These are phyloP conservation scores for Bombus vancouverensis DNA, from an alignment of 1,140 invertebrate genomes.

Conservation along the genomic window DNA sequence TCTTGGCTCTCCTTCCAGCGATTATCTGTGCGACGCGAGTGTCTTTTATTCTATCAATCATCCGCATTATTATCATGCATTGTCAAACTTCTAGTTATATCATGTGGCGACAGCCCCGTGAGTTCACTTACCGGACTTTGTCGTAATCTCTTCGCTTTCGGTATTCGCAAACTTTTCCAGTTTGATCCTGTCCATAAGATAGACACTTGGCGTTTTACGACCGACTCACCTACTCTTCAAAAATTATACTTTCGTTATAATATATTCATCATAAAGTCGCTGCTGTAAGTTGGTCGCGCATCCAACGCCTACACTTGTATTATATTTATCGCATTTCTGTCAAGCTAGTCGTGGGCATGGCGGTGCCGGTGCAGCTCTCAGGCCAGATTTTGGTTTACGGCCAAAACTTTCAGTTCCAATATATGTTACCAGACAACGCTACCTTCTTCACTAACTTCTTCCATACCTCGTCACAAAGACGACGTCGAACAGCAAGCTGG, in stretches of 20 bases:
- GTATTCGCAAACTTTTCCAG: background rate
- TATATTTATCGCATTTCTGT: constrained; percentile 22
- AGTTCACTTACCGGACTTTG: background rate
- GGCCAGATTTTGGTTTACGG: constrained; percentile 76
- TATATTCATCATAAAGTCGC: too few species aligned
- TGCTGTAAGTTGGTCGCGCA: background rate
- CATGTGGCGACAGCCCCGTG: background rate
- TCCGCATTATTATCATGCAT: background rate
- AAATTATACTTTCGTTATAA: too few species aligned
- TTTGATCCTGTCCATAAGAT: background rate
- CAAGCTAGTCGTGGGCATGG: constrained; percentile 78
- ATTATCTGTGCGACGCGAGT: background rate
- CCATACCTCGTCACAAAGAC: constrained; percentile 60
- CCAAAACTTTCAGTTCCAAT: constrained; percentile 82
- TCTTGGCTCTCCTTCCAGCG: background rate
- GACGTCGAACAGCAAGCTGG: constrained; percentile 43
- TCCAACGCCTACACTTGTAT: background rate
- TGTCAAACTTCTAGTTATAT: background rate
- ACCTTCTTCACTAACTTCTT: constrained; percentile 77
- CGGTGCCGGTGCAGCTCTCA: constrained; percentile 77
- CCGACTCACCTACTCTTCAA: too few species aligned
- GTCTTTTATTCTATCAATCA: background rate
- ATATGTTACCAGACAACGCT: constrained; percentile 79
- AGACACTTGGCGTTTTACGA: too few species aligned
- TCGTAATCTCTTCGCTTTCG: background rate